Evolutionary conservation across 2,113 vertebrate genomes (phyloP).

Genomic region (Colistium nudipinnis): DNA sequence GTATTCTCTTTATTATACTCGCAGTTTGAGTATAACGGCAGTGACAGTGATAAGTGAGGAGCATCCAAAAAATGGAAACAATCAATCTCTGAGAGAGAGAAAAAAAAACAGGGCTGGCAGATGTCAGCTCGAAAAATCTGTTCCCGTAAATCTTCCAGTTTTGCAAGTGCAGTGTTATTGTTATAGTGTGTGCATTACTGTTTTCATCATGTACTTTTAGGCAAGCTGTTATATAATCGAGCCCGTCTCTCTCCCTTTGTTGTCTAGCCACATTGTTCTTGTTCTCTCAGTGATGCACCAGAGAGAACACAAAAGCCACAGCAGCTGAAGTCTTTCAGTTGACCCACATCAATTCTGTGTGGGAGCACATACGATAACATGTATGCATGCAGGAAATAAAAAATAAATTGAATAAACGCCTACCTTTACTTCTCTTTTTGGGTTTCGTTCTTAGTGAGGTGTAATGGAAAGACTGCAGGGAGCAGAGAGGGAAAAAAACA

Average conservation of each 20-base stretch:
- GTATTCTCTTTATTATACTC: neutral
- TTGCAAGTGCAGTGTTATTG: conserved; percentile 1
- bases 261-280: conserved; percentile 1
- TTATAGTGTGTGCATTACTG: neutral
- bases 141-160: neutral
- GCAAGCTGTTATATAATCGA: neutral
- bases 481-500: conserved; percentile 44
- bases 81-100: conserved; percentile 6
- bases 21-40: neutral
- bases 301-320: neutral
- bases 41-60: conserved; percentile 9
- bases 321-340: conserved; percentile 1
- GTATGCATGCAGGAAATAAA: neutral
- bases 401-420: neutral
- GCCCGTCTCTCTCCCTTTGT: neutral
- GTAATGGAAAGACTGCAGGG: conserved; percentile 88
- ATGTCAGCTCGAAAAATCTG: too few species aligned
- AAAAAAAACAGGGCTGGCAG: neutral
- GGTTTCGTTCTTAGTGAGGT: conserved; percentile 90
- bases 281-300: conserved; percentile 1
- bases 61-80: conserved; percentile 7
- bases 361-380: neutral
- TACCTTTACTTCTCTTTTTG: conserved; percentile 93
- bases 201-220: conserved; percentile 8
- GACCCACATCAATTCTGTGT: neutral